Base-by-base conservation (phyloP, 1,140 invertebrate species). In the Bathynomus jamesi region DNA sequence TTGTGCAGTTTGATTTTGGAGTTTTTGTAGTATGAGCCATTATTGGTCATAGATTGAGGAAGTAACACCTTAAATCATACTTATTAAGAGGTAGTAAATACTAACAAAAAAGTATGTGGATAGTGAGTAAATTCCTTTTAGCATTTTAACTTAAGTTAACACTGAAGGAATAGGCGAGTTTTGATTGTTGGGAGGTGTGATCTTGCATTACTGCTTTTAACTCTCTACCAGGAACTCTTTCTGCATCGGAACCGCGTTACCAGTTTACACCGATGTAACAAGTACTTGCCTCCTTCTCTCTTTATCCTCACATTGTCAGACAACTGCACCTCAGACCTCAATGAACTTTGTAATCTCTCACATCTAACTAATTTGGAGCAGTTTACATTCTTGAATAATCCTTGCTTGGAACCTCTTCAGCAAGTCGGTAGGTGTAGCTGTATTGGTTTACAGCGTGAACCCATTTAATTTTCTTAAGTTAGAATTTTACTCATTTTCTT, bases 231-330 rank as follows among this genome's bases (percentile, higher is more conserved):
- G 90, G 89, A 92, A 80, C 83, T 96, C 62, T 88, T 89, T 78
- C 83, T 96, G 64, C 91, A 95, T 83, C 89, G 90, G 61, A 96
- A 96, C 83, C 88, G 90, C 66, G 88, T 96, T 78, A 87, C 87
- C 76, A 89, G 91, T 79, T 82, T 96, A 61, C 86, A 88, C 24
- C 88, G 91, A 78, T 91, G 91, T 77, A 90, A 94, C 78, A 86
- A 89, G 70, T 93, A 91, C 81, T 83, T 96, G 74, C 93, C 94
- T 8, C 79, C 84, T 0, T 89, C 87, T 31, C 79, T 96, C 70
- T 86, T 87, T 74, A 89, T 88, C 53, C 81, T 96, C 28, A 92
- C 91, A 28, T 82, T 96, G 69, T 90, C 90, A 32, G 89, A 91
- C 80, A 96, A 96, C 83, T 89, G 88, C 77, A 87, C 96, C 61